Conservation (phyloP, 1,140 invertebrate species). For the Bombus vancouverensis region DNA sequence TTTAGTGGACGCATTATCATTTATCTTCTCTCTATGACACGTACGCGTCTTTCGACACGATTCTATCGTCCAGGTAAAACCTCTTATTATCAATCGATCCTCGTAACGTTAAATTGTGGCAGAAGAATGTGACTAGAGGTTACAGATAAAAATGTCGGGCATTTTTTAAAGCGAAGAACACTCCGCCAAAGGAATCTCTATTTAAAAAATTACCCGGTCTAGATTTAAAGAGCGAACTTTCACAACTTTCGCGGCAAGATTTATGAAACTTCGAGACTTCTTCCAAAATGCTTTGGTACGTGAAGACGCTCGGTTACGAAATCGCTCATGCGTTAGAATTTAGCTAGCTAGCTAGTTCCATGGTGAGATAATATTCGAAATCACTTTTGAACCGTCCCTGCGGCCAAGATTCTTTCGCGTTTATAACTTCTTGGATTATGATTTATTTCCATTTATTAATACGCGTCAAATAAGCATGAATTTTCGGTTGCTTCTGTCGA, state of each 20-base stretch:
- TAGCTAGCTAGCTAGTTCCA: not conserved
- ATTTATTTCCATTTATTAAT: not conserved
- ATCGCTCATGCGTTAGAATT: conserved; percentile 29
- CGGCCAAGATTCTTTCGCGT: too few species aligned
- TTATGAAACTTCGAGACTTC: conserved; percentile 33
- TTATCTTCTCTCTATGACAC: too few species aligned
- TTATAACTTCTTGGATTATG: not conserved
- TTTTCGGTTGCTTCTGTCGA: not conserved
- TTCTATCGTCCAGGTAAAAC: too few species aligned
- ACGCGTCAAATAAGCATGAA: too few species aligned
- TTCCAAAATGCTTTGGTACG: conserved; percentile 7
- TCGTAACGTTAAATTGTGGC: not conserved
- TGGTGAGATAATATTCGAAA: conserved; percentile 17
- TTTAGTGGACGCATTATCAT: too few species aligned
- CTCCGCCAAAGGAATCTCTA: not conserved
- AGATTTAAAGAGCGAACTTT: conserved; percentile 22
- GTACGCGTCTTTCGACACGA: too few species aligned
- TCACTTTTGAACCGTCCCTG: not conserved
- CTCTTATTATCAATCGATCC: not conserved
- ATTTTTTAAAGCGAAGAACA: not conserved
- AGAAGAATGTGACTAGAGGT: not conserved
- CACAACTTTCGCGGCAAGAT: conserved; percentile 5
- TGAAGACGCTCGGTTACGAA: not conserved
- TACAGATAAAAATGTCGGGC: not conserved
- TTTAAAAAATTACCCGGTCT: not conserved